A percentile compares a stretch with the other conserved stretches of the same genome.
Evolutionary conservation across 2,797 vertebrate species (phyloP).

Genomic region (Mormyrus proboscirostris): DNA sequence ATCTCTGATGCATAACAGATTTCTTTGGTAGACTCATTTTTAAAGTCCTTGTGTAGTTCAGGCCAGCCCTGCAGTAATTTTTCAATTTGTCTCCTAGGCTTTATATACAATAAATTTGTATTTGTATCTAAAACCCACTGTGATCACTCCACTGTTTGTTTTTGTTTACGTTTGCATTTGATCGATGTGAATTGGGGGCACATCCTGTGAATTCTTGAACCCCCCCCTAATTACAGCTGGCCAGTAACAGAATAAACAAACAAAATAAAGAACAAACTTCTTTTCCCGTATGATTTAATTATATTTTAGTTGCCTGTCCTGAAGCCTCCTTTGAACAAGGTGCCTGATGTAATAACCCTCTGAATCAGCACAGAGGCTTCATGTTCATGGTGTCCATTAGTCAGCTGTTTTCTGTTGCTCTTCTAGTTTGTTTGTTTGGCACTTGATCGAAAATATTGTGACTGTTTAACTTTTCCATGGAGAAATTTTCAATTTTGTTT

Average conservation of each 20-base stretch:
- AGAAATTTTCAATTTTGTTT: not conserved
- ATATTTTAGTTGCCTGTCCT: conserved; percentile 39
- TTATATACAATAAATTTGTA: conserved; percentile 67
- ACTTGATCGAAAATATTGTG: conserved; percentile 41
- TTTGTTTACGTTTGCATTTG: conserved; percentile 45
- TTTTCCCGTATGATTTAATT: conserved; percentile 50
- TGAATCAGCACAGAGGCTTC: conserved; percentile 56
- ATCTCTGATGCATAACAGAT: conserved; percentile 66
- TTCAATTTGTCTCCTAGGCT: conserved; percentile 65
- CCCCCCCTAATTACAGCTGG: conserved; percentile 41
- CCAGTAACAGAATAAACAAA: conserved; percentile 37
- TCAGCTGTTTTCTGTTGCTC: conserved; percentile 59
- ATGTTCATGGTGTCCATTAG: conserved; percentile 39
- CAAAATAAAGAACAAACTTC: conserved; percentile 36
- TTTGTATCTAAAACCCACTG: conserved; percentile 30
- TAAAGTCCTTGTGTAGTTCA: conserved; percentile 65
- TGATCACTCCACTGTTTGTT: conserved; percentile 23
- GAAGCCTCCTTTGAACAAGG: conserved; percentile 36
- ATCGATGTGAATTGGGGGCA: conserved; percentile 31
- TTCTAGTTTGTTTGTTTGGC: conserved; percentile 45
- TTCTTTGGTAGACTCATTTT: conserved; percentile 54
- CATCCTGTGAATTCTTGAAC: conserved; percentile 41
- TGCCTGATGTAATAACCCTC: conserved; percentile 49
- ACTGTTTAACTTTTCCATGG: conserved; percentile 19
- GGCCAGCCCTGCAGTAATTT: conserved; percentile 60